Evolutionary conservation across 2,113 vertebrate genomes (phyloP).

Genomic region (Sitta europaea): DNA sequence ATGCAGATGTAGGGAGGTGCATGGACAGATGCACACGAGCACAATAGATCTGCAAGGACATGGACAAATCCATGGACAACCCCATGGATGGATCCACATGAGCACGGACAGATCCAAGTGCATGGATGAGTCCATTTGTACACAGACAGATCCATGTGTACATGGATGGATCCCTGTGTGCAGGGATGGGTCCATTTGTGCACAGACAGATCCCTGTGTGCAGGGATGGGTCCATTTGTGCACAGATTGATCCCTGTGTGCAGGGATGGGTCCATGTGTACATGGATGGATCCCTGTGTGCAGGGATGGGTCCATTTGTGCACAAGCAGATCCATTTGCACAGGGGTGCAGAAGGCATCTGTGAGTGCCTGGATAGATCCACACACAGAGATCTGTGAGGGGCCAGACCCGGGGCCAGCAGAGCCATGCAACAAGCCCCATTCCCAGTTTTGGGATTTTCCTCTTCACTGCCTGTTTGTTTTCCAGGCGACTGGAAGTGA

Average conservation of each 20-base stretch:
- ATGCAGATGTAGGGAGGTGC: neutral
- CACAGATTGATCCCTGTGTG: neutral
- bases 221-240: fast-evolving
- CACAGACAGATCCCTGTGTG: fast-evolving
- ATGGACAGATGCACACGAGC: no score
- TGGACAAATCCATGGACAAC: neutral
- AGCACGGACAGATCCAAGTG: fast-evolving
- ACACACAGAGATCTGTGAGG: fast-evolving
- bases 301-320: fast-evolving
- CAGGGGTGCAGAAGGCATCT: neutral
- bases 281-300: fast-evolving
- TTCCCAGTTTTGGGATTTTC: neutral
- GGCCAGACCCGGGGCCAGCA: neutral
- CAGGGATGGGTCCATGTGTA: fast-evolving
- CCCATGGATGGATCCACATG: fast-evolving
- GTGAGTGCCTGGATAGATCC: fast-evolving
- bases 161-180: fast-evolving
- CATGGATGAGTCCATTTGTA: neutral
- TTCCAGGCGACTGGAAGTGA: neutral
- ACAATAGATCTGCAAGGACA: fast-evolving
- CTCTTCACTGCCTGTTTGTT: neutral
- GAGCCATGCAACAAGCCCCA: neutral
- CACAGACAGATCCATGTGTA: fast-evolving
- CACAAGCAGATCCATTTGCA: fast-evolving
- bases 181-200: fast-evolving